Percentiles rank a stretch among this genome's conserved stretches.
These are phyloP conservation scores for Alsophila aescularia DNA, from an alignment of 2,888 invertebrate genomes.

Conservation along the genomic window DNA sequence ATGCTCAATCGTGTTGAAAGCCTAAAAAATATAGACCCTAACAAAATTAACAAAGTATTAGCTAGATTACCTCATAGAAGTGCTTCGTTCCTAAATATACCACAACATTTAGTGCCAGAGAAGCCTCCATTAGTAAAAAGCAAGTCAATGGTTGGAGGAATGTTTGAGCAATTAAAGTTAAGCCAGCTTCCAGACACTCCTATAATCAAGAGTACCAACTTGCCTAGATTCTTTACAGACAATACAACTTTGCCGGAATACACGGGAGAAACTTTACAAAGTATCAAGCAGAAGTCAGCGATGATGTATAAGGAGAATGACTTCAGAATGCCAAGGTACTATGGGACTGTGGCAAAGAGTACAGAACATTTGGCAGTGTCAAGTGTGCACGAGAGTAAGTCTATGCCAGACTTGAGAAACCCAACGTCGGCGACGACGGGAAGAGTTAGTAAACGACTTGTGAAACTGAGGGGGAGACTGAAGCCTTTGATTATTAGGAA, in stretches of 20 bases:
- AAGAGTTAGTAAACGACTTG: slow-evolving; percentile 74
- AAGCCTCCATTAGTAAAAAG: slow-evolving; percentile 73
- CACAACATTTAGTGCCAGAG: slow-evolving; percentile 69
- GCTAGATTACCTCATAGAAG: slow-evolving; percentile 77
- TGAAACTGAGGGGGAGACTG: slow-evolving; percentile 72
- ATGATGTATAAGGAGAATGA: slow-evolving; percentile 79
- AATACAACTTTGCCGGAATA: slow-evolving; percentile 70
- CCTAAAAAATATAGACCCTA: slow-evolving; percentile 72
- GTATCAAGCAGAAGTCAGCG: slow-evolving; percentile 82
- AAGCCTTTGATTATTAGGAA: slow-evolving; percentile 79
- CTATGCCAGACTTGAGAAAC: slow-evolving; percentile 78
- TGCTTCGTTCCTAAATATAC: slow-evolving; percentile 78
- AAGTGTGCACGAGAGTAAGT: slow-evolving; percentile 68
- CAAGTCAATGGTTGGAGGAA: slow-evolving; percentile 73
- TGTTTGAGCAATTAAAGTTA: slow-evolving; percentile 65
- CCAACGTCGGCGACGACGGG: slow-evolving; percentile 59
- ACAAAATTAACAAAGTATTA: slow-evolving; percentile 71
- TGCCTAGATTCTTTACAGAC: slow-evolving; percentile 78
- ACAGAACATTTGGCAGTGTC: slow-evolving; percentile 55
- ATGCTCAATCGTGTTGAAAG: slow-evolving; percentile 73
- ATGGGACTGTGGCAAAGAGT: slow-evolving; percentile 70
- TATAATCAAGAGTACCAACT: slow-evolving; percentile 74
- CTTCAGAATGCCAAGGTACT: slow-evolving; percentile 87
- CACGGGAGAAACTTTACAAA: slow-evolving; percentile 73
- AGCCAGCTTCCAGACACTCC: slow-evolving; percentile 78